Base-by-base conservation (phyloP, 2,113 vertebrate genomes). In the Capreolus pygargus region DNA sequence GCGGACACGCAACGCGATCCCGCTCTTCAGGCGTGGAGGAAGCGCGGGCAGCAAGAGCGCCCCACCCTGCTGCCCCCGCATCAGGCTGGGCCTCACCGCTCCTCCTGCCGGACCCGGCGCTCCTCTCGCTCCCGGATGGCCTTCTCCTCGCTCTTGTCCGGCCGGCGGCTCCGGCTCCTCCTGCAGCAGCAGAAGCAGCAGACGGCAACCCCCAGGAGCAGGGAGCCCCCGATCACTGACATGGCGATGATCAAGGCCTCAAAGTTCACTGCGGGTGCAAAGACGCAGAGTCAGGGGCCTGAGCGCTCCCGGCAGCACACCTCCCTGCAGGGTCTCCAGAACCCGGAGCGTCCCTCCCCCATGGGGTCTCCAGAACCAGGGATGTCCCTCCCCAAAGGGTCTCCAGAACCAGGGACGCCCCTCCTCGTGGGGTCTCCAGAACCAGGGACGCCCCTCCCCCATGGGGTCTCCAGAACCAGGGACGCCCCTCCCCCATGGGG, bases 181-280 rank as follows among this genome's bases (percentile, higher is more conserved):
- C 99, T 99, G 61, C 92, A 89, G 88, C 95, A 97, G 98, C 99
- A 99, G 98, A 99, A 99, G 98, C 99, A 99, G 95, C 99, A 99
- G 97, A 99, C 11, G 1, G 99, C n/a, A 60, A 99, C 0, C 11
- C 91, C 98, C 43, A 99, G 98, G 76, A 99, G 99, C 70, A 99
- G 25, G 2, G 98, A 8, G 7, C 98, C 99, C 61, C 99, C 99
- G 16, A 99, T 27, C 97, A 99, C 99, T 0, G 99, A 99, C 98
- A 99, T 97, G 0, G 99, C 97, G 88, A 99, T 99, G 78, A 99
- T 99, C 98, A 99, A 57, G 0, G 98, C 99, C 99, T 99, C 99
- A 52, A 99, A 99, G 98, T 99, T 99, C 98, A 99, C 99, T 99
- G 79, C 81, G 36, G 7, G 12, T 6, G 23, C 50, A 36, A 81